A percentile compares a stretch with the other conserved stretches of the same genome.
Evolutionary conservation across 2,888 invertebrate genomes (phyloP).

Genomic region (Tenthredo notha): DNA sequence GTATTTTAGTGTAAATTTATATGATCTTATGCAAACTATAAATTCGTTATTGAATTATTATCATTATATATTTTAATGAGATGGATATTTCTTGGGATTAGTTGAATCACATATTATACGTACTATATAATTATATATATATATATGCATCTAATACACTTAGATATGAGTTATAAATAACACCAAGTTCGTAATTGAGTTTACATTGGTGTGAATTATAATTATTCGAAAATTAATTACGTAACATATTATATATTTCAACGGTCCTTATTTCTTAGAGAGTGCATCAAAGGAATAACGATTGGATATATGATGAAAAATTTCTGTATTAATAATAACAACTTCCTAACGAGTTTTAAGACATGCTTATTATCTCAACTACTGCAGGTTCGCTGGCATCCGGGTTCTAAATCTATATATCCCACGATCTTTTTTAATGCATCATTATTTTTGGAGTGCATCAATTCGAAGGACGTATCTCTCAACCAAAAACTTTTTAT

Average conservation of each 20-base stretch:
- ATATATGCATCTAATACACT: neutral
- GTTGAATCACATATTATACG: neutral
- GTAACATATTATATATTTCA: neutral
- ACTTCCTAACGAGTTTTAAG: neutral
- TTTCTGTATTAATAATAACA: neutral
- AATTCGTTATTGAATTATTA: neutral
- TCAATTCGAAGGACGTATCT: neutral
- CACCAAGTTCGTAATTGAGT: neutral
- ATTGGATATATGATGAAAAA: neutral
- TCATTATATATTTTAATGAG: neutral
- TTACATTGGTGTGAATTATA: neutral
- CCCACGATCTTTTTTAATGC: neutral
- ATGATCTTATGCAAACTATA: neutral
- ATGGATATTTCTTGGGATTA: neutral
- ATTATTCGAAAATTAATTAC: constrained; percentile 3
- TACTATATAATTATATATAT: neutral
- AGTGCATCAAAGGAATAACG: neutral
- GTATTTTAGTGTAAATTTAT: neutral
- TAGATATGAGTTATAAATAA: neutral
- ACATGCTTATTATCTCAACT: neutral
- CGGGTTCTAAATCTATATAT: neutral
- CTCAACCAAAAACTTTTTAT: neutral
- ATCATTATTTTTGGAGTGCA: neutral
- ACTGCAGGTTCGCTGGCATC: neutral
- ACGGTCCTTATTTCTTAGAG: neutral